These are phyloP conservation scores for Morpho achilles DNA, from an alignment of 2,888 invertebrate species.

Conservation along the genomic window DNA sequence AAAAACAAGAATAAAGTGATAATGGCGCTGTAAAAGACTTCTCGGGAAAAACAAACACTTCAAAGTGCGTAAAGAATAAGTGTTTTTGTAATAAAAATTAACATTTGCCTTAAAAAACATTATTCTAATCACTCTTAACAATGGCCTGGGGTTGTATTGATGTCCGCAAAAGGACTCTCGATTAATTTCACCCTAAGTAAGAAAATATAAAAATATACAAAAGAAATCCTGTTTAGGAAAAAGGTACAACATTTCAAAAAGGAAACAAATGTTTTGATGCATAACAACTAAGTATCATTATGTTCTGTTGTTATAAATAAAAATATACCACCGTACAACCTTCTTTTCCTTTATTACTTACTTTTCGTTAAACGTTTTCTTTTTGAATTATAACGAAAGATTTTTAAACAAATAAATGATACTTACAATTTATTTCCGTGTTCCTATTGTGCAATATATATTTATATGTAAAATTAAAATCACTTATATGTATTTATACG, in stretches of 20 bases:
- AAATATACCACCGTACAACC: conserved; percentile 17
- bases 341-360: conserved; percentile 16
- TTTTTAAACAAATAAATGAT: conserved; percentile 11
- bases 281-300: conserved; percentile 28
- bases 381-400: conserved; percentile 14
- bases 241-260: conserved; percentile 52
- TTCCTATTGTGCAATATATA: neutral
- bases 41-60: conserved; percentile 42
- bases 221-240: conserved; percentile 43
- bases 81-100: conserved; percentile 69
- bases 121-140: conserved; percentile 70
- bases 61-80: conserved; percentile 45
- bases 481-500: too few relatives aligned
- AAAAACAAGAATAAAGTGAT: conserved; percentile 21
- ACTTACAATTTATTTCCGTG: conserved; percentile 3
- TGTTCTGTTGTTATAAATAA: conserved; percentile 22
- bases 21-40: conserved; percentile 21
- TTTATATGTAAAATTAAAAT: too few relatives aligned
- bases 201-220: conserved; percentile 43
- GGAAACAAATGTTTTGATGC: conserved; percentile 43
- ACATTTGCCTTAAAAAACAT: conserved; percentile 68
- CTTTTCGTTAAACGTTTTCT: conserved; percentile 15
- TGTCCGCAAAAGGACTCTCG: conserved; percentile 63
- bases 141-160: conserved; percentile 69
- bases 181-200: conserved; percentile 69